Conservation (phyloP, 1,140 invertebrate genomes). For the Chironomus tepperi region DNA sequence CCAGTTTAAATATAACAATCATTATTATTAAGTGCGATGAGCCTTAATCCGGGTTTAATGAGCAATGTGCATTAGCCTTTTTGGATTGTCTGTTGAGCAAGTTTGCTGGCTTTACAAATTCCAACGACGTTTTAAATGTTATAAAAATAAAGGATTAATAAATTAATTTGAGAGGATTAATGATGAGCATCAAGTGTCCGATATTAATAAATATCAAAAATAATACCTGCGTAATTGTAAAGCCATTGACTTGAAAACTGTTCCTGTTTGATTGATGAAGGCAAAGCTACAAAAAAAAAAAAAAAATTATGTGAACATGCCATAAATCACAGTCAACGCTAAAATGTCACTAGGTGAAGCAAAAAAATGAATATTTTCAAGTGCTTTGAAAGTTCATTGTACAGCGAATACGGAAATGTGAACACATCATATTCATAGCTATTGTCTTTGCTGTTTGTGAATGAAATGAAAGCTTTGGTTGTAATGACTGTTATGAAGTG, state of each 20-base stretch:
- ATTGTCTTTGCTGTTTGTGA: too few relatives aligned
- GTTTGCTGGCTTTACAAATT: too few relatives aligned
- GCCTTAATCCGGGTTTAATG: constrained; percentile 50
- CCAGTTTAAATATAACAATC: constrained; percentile 37
- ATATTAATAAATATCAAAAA: constrained; percentile 23
- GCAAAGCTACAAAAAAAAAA: constrained; percentile 48
- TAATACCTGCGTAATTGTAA: constrained; percentile 30
- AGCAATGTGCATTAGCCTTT: constrained; percentile 55
- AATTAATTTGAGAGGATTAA: constrained; percentile 26
- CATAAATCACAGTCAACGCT: too few relatives aligned
- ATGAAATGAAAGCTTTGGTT: too few relatives aligned
- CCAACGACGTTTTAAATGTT: too few relatives aligned
- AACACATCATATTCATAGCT: too few relatives aligned
- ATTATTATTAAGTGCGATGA: constrained; percentile 62
- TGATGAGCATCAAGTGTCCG: too few relatives aligned
- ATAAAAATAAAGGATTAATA: constrained; percentile 20
- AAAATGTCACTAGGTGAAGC: not conserved
- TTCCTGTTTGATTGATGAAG: constrained; percentile 40
- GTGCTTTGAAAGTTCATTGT: not conserved
- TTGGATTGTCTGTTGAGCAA: constrained; percentile 46
- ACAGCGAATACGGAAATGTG: not conserved
- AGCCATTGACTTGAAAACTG: constrained; percentile 51
- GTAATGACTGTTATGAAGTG: too few relatives aligned
- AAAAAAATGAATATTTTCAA: too few relatives aligned
- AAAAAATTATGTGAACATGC: too few relatives aligned